Percentiles rank a stretch among this genome's conserved stretches.
These are phyloP conservation scores for Chaetorhynchus papuensis DNA, from an alignment of 2,113 vertebrate genomes.

Conservation along the genomic window DNA sequence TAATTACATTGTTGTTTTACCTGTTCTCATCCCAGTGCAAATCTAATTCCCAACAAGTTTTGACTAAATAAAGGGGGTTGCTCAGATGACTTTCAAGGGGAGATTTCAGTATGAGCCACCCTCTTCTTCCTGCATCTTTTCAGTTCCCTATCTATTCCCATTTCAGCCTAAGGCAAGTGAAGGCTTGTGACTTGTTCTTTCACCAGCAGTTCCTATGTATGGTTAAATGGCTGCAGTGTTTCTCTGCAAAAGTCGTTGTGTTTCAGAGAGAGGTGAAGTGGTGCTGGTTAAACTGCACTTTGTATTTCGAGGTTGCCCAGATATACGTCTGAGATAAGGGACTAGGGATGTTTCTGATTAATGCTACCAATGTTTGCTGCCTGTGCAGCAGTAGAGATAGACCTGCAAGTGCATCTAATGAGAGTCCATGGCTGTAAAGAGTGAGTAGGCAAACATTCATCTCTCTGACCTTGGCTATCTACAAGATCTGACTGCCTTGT, in stretches of 20 bases:
- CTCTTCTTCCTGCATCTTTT: neutral
- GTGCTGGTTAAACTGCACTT: neutral
- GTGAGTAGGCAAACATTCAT: neutral
- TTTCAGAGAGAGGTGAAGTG: neutral
- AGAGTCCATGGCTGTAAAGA: neutral
- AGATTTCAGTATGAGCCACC: neutral
- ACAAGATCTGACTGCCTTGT: neutral
- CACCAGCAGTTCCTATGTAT: neutral
- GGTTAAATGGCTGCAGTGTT: neutral
- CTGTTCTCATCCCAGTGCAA: neutral
- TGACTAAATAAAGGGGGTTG: neutral
- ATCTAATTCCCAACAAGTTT: neutral
- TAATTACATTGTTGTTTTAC: neutral
- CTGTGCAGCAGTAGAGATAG: neutral
- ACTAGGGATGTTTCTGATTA: neutral
- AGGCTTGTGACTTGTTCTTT: neutral
- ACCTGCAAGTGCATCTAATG: neutral
- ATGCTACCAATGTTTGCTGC: neutral
- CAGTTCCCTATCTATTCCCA: neutral
- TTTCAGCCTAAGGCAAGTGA: neutral
- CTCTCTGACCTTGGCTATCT: neutral
- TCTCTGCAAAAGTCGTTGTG: neutral
- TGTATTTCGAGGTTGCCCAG: neutral
- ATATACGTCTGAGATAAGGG: neutral
- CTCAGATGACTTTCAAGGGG: neutral